Evolutionary conservation across 2,888 invertebrate species (phyloP), one percentile per base, ranked within the genome.

Genomic region (Calameuta idolon): DNA sequence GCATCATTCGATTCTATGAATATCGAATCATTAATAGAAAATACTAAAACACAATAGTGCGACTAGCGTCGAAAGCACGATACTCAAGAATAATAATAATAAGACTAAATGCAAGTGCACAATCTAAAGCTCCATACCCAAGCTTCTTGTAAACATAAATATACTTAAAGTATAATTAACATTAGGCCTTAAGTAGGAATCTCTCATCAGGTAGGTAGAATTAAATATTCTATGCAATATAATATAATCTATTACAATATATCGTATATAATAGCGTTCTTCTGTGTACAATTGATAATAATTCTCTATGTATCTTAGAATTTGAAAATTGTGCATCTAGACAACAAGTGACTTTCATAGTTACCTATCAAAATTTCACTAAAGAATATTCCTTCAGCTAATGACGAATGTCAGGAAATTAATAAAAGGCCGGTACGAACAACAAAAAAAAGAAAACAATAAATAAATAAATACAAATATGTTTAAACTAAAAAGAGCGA

Each of bases 21-120:
- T 9, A 55, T 23, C 55, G 23, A 55, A 55, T 55, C 5, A 23
- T 9, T 55, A 23, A 55, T 55, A 23, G 55, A 55, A 55, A 55
- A 55, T 55, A 23, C 23, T 35, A 23, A 55, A 55, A 55, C 55
- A 86, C 80, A 84, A 81, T 84, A 83, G 81, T 85, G 82, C 85
- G 88, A 88, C 88, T 87, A 87, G 88, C 80, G 82, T 85, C 82
- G 79, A 82, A 86, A 83, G 82, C 83, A 81, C 79, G 76, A 81
- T 79, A 69, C 33, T 11, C 33, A 23, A 40, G 11, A 55, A 40
- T 15, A 40, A 55, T 55, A 55, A 75, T 31, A 77, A 75, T 23
- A 12, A 71, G 11, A 12, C 71, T 34, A 71, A 71, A 71, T 33
- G 55, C 55, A 55, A 23, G 9, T 71, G 71, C 34, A 71, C 71